phyloP scores from a whole-genome alignment of 1,140 invertebrate species.

The Drosophila sucinea region DNA sequence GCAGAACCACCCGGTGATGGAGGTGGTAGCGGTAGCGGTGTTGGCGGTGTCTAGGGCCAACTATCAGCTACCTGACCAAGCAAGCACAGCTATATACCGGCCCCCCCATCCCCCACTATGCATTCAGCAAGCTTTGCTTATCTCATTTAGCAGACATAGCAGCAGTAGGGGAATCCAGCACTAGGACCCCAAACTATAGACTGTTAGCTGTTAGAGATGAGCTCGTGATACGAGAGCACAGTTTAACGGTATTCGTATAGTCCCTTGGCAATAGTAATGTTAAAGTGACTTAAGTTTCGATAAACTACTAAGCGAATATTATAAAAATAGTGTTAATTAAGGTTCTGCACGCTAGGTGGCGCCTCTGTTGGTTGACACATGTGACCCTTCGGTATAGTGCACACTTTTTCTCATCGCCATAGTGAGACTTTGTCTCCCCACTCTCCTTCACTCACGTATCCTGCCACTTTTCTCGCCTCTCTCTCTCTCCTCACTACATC shows the following conservation, averaged over 20 bases:
- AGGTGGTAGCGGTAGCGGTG: neutral
- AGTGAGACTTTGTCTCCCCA: neutral
- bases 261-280: too few species aligned
- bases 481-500: neutral
- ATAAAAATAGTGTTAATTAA: neutral
- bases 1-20: neutral
- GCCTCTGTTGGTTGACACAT: neutral
- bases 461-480: neutral
- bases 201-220: constrained; percentile 35
- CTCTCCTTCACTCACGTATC: neutral
- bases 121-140: constrained; percentile 56
- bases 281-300: too few species aligned
- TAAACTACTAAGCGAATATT: too few species aligned
- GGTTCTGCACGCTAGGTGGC: neutral
- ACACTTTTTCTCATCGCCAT: neutral
- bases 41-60: constrained; percentile 3
- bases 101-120: constrained; percentile 9
- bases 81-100: constrained; percentile 31
- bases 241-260: neutral
- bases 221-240: constrained; percentile 23
- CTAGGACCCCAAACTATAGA: constrained; percentile 28
- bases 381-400: too few species aligned
- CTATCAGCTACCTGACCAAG: constrained; percentile 42
- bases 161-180: constrained; percentile 37
- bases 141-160: constrained; percentile 62